phyloP scores from a whole-genome alignment of 2,888 invertebrate genomes.

The Cephus pulcher region DNA sequence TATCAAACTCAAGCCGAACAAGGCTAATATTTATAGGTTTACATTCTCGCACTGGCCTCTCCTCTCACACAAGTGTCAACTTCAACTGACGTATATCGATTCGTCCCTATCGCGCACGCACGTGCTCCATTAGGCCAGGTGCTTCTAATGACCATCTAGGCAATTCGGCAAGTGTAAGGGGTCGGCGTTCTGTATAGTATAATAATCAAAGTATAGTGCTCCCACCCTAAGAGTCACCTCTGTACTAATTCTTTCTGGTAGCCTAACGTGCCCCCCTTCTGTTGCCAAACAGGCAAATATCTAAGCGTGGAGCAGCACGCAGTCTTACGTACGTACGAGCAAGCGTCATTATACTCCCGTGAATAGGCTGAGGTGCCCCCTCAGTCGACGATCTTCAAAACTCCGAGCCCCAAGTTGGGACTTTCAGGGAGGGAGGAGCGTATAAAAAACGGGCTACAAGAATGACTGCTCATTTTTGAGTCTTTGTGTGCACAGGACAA shows the following conservation, averaged over 20 bases:
- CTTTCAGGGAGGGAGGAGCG: too few relatives aligned
- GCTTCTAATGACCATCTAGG: neutral
- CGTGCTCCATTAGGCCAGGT: neutral
- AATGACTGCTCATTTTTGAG: neutral
- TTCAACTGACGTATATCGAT: neutral
- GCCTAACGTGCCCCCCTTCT: too few relatives aligned
- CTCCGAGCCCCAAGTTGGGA: too few relatives aligned
- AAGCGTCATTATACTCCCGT: too few relatives aligned
- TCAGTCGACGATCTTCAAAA: too few relatives aligned
- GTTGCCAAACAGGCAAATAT: too few relatives aligned
- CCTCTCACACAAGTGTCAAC: neutral
- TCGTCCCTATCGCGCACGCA: neutral
- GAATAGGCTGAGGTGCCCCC: too few relatives aligned
- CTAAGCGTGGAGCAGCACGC: too few relatives aligned
- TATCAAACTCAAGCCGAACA: neutral
- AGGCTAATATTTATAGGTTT: neutral
- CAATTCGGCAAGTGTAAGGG: neutral
- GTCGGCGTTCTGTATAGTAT: neutral
- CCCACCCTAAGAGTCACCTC: too few relatives aligned
- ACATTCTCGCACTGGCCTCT: neutral
- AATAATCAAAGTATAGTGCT: neutral
- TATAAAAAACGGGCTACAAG: neutral
- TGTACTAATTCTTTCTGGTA: too few relatives aligned
- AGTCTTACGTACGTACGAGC: too few relatives aligned
- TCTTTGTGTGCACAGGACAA: neutral